A percentile compares a stretch with the other conserved stretches of the same genome.
Evolutionary conservation across 2,797 vertebrate species (phyloP).

Genomic region (Falco naumanni): DNA sequence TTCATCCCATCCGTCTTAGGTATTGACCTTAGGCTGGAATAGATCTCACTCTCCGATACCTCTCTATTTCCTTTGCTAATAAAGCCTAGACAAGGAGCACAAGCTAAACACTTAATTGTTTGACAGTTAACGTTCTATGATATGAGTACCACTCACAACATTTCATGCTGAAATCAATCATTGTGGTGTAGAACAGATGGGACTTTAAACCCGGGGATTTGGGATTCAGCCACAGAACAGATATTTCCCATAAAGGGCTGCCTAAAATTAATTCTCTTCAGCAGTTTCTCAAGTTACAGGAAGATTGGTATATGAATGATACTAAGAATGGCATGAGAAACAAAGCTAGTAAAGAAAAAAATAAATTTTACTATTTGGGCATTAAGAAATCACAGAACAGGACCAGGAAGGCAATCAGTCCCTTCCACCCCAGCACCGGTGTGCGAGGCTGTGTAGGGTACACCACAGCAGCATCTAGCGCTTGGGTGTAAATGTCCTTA

Average conservation of each 20-base stretch:
- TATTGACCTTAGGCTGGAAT: not conserved
- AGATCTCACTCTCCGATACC: not conserved
- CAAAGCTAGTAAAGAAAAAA: not conserved
- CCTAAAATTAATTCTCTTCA: not conserved
- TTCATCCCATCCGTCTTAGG: not conserved
- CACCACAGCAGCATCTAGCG: not conserved
- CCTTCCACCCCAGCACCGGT: fast-evolving
- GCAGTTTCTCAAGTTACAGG: not conserved
- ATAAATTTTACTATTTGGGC: not conserved
- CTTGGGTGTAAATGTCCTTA: not conserved
- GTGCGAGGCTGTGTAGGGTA: not conserved
- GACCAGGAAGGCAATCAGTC: not conserved
- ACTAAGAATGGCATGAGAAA: not conserved
- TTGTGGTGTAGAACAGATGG: not conserved
- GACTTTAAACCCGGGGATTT: not conserved
- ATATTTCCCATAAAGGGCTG: not conserved
- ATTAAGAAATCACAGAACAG: not conserved
- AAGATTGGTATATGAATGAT: not conserved
- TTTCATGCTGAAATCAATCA: not conserved
- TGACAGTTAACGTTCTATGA: not conserved
- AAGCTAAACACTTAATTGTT: not conserved
- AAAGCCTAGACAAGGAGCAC: not conserved
- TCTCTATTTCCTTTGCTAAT: not conserved
- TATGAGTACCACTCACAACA: not conserved
- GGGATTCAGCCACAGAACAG: not conserved